Conservation (phyloP, 2,797 vertebrate genomes). For the Siniperca obscura region DNA sequence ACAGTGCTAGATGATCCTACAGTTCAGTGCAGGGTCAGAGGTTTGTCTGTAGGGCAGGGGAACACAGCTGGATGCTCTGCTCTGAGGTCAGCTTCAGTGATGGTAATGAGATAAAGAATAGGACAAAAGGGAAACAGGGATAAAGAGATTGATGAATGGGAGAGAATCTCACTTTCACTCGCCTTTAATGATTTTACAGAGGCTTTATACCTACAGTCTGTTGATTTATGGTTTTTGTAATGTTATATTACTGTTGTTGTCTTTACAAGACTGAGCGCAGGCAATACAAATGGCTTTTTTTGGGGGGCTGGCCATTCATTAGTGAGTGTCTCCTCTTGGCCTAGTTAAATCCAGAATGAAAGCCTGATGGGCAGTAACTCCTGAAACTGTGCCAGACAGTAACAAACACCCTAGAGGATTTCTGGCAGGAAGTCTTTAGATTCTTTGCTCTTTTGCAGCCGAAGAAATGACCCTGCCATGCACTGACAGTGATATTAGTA, state of each 20-base stretch:
- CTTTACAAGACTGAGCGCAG: constrained; percentile 40
- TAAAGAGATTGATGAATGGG: constrained; percentile 72
- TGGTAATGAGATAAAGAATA: constrained; percentile 84
- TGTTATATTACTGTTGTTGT: constrained; percentile 64
- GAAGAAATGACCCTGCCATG: constrained; percentile 46
- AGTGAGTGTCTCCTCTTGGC: constrained; percentile 63
- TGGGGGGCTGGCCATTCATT: constrained; percentile 53
- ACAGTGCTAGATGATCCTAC: constrained; percentile 87
- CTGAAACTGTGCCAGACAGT: constrained; percentile 69
- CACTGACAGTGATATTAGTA: constrained; percentile 51
- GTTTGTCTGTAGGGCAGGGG: constrained; percentile 77
- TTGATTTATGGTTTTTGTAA: constrained; percentile 80
- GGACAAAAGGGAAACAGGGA: constrained; percentile 79
- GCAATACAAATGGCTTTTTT: constrained; percentile 58
- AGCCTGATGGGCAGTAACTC: constrained; percentile 68
- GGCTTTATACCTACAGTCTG: constrained; percentile 76
- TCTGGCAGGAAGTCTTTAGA: constrained; percentile 65
- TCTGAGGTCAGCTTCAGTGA: constrained; percentile 80
- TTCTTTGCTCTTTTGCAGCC: constrained; percentile 49
- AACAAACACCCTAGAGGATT: constrained; percentile 67
- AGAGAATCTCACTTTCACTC: constrained; percentile 74
- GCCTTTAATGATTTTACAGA: constrained; percentile 69
- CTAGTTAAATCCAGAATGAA: constrained; percentile 66
- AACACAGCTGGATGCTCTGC: constrained; percentile 77
- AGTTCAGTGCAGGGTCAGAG: constrained; percentile 84